phyloP scores from a whole-genome alignment of 2,113 vertebrate genomes.

The Anhinga rufa region DNA sequence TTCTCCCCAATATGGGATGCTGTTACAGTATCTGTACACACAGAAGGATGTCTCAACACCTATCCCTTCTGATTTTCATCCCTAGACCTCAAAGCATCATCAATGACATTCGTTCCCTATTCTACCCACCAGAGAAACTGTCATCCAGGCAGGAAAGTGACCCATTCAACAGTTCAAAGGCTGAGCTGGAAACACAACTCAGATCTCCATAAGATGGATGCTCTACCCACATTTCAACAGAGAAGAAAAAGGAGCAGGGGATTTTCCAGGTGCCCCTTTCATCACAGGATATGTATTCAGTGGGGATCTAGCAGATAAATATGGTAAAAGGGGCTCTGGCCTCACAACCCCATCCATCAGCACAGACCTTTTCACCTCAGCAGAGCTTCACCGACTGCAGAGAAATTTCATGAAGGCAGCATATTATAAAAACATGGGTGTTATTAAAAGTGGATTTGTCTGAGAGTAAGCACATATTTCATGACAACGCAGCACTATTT shows the following conservation, averaged over 20 bases:
- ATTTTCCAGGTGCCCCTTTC: neutral
- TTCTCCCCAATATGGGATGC: neutral
- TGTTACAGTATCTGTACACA: neutral
- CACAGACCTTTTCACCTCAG: neutral
- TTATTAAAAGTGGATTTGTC: neutral
- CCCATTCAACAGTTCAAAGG: neutral
- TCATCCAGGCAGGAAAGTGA: neutral
- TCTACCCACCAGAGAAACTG: neutral
- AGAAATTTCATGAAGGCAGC: neutral
- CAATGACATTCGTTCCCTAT: neutral
- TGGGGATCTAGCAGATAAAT: neutral
- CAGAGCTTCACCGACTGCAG: neutral
- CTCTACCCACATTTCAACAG: neutral
- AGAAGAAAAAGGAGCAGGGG: neutral
- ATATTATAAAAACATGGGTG: neutral
- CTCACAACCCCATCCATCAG: neutral
- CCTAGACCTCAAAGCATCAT: neutral
- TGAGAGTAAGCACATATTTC: neutral
- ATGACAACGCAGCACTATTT: neutral
- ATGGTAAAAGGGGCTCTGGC: neutral
- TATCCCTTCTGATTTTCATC: neutral
- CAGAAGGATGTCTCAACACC: neutral
- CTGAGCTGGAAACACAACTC: neutral
- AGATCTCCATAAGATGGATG: neutral
- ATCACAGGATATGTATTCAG: fast-evolving